Evolutionary conservation across 2,888 invertebrate species (phyloP).

Genomic region (Hedya salicella): DNA sequence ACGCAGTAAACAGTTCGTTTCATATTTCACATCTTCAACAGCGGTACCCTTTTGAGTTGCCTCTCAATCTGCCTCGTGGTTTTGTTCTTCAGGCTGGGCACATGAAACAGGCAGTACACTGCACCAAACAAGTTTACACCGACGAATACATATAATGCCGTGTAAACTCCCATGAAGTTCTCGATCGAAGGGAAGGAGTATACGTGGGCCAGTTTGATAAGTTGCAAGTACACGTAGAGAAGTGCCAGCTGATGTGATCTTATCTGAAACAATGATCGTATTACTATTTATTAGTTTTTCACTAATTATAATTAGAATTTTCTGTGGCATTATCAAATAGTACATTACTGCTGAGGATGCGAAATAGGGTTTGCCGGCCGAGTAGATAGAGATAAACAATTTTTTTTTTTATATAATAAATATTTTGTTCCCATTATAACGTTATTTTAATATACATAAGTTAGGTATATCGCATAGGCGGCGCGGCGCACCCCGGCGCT

Average conservation of each 20-base stretch:
- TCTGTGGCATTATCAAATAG: too few relatives aligned
- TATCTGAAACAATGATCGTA: slow-evolving; percentile 61
- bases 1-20: neutral
- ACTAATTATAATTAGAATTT: too few relatives aligned
- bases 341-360: too few relatives aligned
- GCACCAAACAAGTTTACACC: slow-evolving; percentile 68
- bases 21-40: slow-evolving; percentile 59
- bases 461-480: too few relatives aligned
- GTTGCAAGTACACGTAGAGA: slow-evolving; percentile 64
- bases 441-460: too few relatives aligned
- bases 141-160: slow-evolving; percentile 69
- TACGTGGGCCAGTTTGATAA: slow-evolving; percentile 65
- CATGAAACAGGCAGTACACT: slow-evolving; percentile 64
- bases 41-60: slow-evolving; percentile 66
- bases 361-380: too few relatives aligned
- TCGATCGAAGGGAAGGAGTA: slow-evolving; percentile 69
- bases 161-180: slow-evolving; percentile 67
- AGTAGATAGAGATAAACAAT: too few relatives aligned
- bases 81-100: slow-evolving; percentile 63
- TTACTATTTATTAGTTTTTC: neutral
- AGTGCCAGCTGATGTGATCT: slow-evolving; percentile 62
- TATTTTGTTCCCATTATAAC: too few relatives aligned
- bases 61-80: slow-evolving; percentile 67
- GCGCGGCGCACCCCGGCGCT: too few relatives aligned
- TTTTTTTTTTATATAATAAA: too few relatives aligned